These are phyloP conservation scores for Conus canariensis DNA, from an alignment of 2,888 invertebrate genomes.

Conservation along the genomic window DNA sequence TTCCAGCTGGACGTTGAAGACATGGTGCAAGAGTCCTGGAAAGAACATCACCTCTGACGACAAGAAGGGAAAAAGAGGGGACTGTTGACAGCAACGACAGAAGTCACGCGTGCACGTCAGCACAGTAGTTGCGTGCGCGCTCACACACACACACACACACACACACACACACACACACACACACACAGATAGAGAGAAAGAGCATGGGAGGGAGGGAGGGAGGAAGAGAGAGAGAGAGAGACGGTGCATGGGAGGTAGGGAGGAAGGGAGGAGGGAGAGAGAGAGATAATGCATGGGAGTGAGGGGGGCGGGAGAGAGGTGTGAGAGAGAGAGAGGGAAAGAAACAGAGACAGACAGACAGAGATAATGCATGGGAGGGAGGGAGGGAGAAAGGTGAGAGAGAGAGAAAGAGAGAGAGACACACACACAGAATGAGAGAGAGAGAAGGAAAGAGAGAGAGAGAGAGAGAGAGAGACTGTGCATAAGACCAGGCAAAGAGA, in stretches of 20 bases:
- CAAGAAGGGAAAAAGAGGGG: neutral
- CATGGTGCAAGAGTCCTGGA: neutral
- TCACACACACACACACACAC: too few relatives aligned
- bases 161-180: too few relatives aligned
- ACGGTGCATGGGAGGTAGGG: neutral
- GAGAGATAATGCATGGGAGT: constrained; percentile 30
- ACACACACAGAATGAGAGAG: constrained; percentile 9
- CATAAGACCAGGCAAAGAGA: too few relatives aligned
- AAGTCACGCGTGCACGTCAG: neutral
- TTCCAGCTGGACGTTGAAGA: neutral
- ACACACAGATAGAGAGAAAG: too few relatives aligned
- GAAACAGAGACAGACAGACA: neutral
- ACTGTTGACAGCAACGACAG: neutral
- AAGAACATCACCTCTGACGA: neutral
- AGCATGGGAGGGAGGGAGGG: constrained; percentile 23
- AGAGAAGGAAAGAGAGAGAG: constrained; percentile 15
- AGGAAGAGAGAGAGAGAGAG: constrained; percentile 9
- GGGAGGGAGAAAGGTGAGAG: constrained; percentile 17
- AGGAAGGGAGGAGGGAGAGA: constrained; percentile 25
- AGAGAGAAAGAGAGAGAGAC: neutral
- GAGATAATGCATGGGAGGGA: neutral
- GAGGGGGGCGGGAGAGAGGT: neutral
- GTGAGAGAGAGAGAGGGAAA: constrained; percentile 19
- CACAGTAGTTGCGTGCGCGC: too few relatives aligned
- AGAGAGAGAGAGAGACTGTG: too few relatives aligned